Percentiles rank a stretch among this genome's conserved stretches.
These are phyloP conservation scores for Escarpia spicata DNA, from an alignment of 2,888 invertebrate species.

Conservation along the genomic window DNA sequence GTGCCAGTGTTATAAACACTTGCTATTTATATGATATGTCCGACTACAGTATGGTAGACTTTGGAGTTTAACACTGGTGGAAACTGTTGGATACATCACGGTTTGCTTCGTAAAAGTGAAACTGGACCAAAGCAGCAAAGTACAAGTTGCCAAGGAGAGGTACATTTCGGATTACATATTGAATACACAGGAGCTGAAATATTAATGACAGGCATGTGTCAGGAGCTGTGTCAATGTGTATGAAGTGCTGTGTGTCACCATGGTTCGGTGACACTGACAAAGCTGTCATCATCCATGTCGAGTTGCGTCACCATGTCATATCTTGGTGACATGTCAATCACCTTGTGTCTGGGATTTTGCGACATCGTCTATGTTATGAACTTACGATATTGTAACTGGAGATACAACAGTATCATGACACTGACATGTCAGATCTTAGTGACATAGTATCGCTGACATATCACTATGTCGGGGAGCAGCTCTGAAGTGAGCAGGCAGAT, in stretches of 20 bases:
- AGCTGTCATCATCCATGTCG: too few relatives aligned
- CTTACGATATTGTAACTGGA: background rate
- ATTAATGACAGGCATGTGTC: background rate
- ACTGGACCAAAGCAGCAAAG: background rate
- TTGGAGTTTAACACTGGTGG: background rate
- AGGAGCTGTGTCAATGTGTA: background rate
- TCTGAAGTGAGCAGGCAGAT: background rate
- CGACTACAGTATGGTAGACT: background rate
- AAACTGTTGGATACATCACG: background rate
- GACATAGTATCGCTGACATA: background rate
- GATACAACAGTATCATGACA: background rate
- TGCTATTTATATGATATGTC: background rate
- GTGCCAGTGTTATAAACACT: background rate
- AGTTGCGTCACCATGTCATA: background rate
- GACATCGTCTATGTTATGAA: background rate
- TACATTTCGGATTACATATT: background rate
- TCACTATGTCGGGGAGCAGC: background rate
- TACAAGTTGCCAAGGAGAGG: background rate
- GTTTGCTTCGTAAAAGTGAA: background rate
- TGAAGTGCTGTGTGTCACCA: background rate
- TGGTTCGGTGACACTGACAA: too few relatives aligned
- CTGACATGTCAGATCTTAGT: background rate
- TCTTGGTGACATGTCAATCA: background rate
- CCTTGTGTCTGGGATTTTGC: background rate
- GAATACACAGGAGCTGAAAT: background rate